phyloP scores from a whole-genome alignment of 2,888 invertebrate genomes.

The Beris morrisii region DNA sequence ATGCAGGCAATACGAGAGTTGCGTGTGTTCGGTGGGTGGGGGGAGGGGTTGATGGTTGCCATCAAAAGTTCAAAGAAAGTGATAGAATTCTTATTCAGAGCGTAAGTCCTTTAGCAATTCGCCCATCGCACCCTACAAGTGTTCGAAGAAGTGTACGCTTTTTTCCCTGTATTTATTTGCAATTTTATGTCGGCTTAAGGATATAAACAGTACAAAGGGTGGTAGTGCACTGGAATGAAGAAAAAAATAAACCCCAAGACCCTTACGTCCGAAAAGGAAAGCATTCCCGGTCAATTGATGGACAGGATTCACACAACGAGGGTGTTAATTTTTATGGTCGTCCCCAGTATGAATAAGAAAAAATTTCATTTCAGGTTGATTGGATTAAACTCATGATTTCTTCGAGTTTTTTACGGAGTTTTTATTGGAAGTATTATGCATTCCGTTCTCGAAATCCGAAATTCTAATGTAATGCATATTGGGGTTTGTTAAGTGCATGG shows the following conservation, averaged over 20 bases:
- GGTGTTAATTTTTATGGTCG: slow-evolving; percentile 44
- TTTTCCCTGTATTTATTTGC: slow-evolving; percentile 34
- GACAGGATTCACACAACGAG: slow-evolving; percentile 38
- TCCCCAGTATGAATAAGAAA: slow-evolving; percentile 44
- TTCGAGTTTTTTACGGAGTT: background rate
- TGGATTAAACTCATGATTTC: background rate
- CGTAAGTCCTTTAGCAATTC: background rate
- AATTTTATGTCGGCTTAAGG: slow-evolving; percentile 37
- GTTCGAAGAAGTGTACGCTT: background rate
- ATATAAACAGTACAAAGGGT: slow-evolving; percentile 34
- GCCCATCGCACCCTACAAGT: background rate
- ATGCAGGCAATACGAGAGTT: too few relatives aligned
- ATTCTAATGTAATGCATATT: too few relatives aligned
- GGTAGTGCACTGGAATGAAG: background rate
- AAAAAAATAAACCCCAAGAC: background rate
- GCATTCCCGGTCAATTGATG: background rate
- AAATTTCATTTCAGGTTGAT: slow-evolving; percentile 3
- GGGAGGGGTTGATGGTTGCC: too few relatives aligned
- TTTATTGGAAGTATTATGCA: background rate
- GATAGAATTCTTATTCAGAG: background rate
- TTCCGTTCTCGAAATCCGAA: background rate
- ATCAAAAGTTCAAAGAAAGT: slow-evolving; percentile 8
- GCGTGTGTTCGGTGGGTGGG: too few relatives aligned
- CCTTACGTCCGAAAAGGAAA: background rate
- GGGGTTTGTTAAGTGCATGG: too few relatives aligned